Evolutionary conservation across 1,140 invertebrate genomes (phyloP).

Genomic region (Drosophila serrata): DNA sequence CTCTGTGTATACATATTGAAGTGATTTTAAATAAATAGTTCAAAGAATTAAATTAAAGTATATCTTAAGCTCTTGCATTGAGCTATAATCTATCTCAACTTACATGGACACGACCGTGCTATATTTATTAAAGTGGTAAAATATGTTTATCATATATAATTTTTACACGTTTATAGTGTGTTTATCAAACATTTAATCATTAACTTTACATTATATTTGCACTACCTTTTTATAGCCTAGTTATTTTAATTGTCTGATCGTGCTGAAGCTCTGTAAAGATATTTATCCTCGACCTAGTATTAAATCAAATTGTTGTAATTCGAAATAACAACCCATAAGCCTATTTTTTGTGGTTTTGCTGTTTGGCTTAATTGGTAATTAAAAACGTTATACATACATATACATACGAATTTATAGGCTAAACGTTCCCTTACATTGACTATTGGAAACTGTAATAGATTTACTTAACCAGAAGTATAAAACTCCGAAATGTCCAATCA

Average conservation of each 20-base stretch:
- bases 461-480: no score
- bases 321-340: neutral
- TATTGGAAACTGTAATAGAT: neutral
- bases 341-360: constrained; percentile 4
- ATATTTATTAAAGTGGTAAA: neutral
- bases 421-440: no score
- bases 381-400: neutral
- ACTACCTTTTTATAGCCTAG: neutral
- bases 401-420: no score
- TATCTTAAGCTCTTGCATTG: neutral
- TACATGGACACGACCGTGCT: neutral
- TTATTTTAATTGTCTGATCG: constrained; percentile 15
- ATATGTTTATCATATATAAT: neutral
- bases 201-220: constrained; percentile 1
- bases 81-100: neutral
- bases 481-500: constrained; percentile 68
- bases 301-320: neutral
- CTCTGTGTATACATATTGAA: neutral
- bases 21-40: neutral
- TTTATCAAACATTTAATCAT: neutral
- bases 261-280: constrained; percentile 13
- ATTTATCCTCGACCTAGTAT: constrained; percentile 1
- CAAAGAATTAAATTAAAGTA: neutral
- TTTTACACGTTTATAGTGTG: constrained; percentile 5
- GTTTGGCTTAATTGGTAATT: constrained; percentile 3